These are phyloP conservation scores for Sakesphorus luctuosus DNA, from an alignment of 2,113 vertebrate species.

Conservation along the genomic window DNA sequence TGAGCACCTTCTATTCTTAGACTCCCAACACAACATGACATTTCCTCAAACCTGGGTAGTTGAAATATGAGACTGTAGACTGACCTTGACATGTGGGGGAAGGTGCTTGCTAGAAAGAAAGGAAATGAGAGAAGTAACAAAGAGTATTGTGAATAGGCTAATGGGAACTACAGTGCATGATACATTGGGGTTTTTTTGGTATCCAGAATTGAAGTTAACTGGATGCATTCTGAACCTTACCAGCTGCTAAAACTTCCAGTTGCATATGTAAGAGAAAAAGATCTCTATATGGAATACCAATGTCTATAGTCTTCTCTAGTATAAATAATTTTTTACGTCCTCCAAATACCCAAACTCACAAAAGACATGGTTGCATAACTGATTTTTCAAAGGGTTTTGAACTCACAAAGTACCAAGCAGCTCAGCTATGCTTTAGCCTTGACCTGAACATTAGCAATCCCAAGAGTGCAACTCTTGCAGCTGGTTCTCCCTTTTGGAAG, in stretches of 20 bases:
- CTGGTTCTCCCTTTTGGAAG: background rate
- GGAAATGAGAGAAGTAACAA: conserved; percentile 49
- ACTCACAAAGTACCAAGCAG: background rate
- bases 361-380: background rate
- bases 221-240: background rate
- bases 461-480: background rate
- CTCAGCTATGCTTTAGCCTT: background rate
- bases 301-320: background rate
- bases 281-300: background rate
- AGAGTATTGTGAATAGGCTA: conserved; percentile 47
- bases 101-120: conserved; percentile 24
- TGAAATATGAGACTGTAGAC: conserved; percentile 41
- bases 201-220: background rate
- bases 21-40: conserved; percentile 53
- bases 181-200: background rate
- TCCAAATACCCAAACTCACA: background rate
- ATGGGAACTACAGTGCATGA: conserved; percentile 10
- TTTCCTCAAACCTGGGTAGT: conserved; percentile 15
- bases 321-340: background rate
- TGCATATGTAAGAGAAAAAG: background rate
- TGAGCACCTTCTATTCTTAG: conserved; percentile 64
- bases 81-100: background rate
- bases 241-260: background rate
- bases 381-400: background rate
- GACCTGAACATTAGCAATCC: background rate